These are phyloP conservation scores for Gnathonemus echidnorhynchus DNA, from an alignment of 2,113 vertebrate genomes.

Conservation along the genomic window DNA sequence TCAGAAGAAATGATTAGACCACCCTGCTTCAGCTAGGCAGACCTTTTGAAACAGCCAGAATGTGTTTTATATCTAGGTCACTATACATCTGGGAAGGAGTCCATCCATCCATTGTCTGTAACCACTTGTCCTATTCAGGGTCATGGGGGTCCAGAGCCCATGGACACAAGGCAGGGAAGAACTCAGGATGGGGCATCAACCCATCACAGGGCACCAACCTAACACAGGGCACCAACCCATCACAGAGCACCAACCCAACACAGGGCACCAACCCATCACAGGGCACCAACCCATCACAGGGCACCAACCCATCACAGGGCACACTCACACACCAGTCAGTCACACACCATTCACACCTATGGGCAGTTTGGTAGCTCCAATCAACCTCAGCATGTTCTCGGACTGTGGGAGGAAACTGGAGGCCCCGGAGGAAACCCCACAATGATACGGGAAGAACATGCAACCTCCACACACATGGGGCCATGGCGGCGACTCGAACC, in stretches of 20 bases:
- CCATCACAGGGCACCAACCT: neutral
- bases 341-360: neutral
- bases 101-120: neutral
- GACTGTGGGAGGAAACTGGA: neutral
- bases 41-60: neutral
- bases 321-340: neutral
- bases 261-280: neutral
- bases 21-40: neutral
- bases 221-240: no score
- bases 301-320: neutral
- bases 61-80: neutral
- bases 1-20: neutral
- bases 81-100: neutral
- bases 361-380: neutral
- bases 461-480: neutral
- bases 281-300: neutral
- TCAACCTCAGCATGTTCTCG: neutral
- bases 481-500: neutral
- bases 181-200: neutral
- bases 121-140: neutral
- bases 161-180: neutral
- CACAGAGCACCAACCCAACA: no score
- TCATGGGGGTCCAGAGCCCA: neutral
- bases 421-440: fast-evolving
- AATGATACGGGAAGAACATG: neutral